Percentiles rank a stretch among this genome's conserved stretches.
phyloP scores from a whole-genome alignment of 2,888 invertebrate species.

The Spialia ferax region DNA sequence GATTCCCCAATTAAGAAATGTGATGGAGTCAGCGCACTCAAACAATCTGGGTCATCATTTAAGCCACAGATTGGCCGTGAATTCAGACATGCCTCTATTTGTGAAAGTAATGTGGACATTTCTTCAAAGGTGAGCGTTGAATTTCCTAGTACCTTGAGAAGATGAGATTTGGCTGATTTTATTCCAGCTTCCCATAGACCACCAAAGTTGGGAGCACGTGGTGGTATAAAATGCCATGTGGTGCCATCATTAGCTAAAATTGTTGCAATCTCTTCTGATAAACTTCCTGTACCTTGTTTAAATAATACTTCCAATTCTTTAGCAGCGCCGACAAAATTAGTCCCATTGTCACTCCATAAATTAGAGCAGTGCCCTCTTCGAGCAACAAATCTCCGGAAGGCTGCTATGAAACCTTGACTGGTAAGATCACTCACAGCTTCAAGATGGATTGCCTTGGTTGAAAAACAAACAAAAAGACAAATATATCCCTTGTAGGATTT shows the following conservation, averaged over 20 bases:
- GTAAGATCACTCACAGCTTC: conserved; percentile 4
- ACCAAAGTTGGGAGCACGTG: neutral
- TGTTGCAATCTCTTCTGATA: neutral
- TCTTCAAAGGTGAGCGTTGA: conserved; percentile 3
- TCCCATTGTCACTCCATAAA: conserved; percentile 15
- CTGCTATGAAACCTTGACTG: conserved; percentile 7
- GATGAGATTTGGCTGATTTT: conserved; percentile 2
- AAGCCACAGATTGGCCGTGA: neutral
- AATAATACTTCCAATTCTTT: neutral
- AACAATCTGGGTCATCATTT: neutral
- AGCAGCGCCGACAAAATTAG: conserved; percentile 3
- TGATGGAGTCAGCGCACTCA: neutral
- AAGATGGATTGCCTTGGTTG: conserved; percentile 3
- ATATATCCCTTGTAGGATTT: conserved; percentile 11
- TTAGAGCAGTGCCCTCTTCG: conserved; percentile 13
- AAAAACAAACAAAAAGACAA: neutral
- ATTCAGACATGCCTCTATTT: neutral
- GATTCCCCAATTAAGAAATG: conserved; percentile 1
- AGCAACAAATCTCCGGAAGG: conserved; percentile 15
- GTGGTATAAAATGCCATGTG: conserved; percentile 2
- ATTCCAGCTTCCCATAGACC: conserved; percentile 5
- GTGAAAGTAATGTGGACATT: conserved; percentile 3
- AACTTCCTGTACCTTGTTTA: neutral
- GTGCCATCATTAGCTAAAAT: conserved; percentile 3
- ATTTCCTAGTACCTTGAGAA: neutral